Evolutionary conservation across 2,113 vertebrate species (phyloP).

Genomic region (Eclectus roratus): DNA sequence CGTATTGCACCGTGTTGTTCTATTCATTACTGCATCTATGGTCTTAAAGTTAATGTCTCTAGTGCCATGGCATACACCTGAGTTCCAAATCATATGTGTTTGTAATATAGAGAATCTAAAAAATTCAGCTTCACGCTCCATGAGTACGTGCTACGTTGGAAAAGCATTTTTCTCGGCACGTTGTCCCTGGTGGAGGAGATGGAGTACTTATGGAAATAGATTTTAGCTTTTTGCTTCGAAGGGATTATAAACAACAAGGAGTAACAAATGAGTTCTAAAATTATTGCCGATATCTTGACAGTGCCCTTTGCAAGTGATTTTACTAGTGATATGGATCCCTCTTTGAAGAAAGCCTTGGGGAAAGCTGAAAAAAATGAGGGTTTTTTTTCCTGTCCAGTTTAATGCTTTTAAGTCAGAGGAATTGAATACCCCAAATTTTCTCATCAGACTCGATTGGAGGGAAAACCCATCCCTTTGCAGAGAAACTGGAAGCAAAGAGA

Average conservation of each 20-base stretch:
- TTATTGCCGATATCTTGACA: not conserved
- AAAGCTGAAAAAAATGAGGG: not conserved
- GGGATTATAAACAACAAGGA: not conserved
- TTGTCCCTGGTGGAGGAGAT: not conserved
- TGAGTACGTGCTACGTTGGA: not conserved
- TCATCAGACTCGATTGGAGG: not conserved
- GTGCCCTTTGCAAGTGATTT: conserved; percentile 16
- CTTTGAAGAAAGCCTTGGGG: conserved; percentile 5
- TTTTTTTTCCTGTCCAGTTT: not conserved
- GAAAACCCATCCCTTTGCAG: not conserved
- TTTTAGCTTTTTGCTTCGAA: not conserved
- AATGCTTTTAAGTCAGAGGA: not conserved
- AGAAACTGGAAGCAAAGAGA: not conserved
- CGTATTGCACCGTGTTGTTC: not conserved
- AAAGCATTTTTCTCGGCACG: not conserved
- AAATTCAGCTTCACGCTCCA: not conserved
- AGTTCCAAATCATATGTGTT: not conserved
- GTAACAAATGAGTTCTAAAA: conserved; percentile 41
- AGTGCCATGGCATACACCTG: not conserved
- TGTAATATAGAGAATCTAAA: not conserved
- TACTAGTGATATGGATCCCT: not conserved
- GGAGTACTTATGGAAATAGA: not conserved
- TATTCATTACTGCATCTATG: not conserved
- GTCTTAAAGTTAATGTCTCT: not conserved
- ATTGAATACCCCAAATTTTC: not conserved